Base-by-base conservation (phyloP, 2,888 invertebrate species). In the Copidosoma aretas region DNA sequence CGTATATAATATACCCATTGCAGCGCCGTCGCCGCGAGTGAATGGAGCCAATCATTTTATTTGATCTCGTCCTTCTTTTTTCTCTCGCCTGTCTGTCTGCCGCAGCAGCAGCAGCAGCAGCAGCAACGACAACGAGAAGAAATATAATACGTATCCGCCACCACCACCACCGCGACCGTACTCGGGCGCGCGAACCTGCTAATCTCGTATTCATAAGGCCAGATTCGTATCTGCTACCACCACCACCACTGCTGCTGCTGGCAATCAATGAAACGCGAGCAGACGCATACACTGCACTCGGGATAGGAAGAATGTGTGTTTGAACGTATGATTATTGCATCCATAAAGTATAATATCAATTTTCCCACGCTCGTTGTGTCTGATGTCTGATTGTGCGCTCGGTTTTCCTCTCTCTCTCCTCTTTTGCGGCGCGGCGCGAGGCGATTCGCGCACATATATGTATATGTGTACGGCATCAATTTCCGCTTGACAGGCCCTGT, bases 291-390 rank as follows among this genome's bases (percentile, higher is more conserved):
- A 41, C 14, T 10, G 41, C 41, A 14, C 10, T 1, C 19, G n/a
- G n/a, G n/a, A n/a, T n/a, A n/a, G n/a, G n/a, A n/a, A n/a, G n/a
- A n/a, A n/a, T n/a, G n/a, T n/a, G 14, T n/a, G 53, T 59, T 60
- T 60, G 60, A 65, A 60, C 52, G 22, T 32, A n/a, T 52, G 46
- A 65, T 65, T 65, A 54, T 65, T 14, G 39, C 46, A 19, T 52
- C 22, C 64, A 52, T 64, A 65, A 60, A 66, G 32, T 66, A 66
- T 66, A 66, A 46, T 66, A 66, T 66, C 56, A 66, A 56, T 56
- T 66, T 66, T 66, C 60, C 60, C 60, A 65, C 53, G 62, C 49
- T 25, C 62, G 52, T 60, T 19, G 12, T 14, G 14, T 19, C n/a
- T 53, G 10, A 52, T 17, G 3, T 46, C 3, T 46, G 43, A 46